Evolutionary conservation across 2,888 invertebrate species (phyloP), one percentile per base, ranked within the genome.

Genomic region (Mythimna ferrago): DNA sequence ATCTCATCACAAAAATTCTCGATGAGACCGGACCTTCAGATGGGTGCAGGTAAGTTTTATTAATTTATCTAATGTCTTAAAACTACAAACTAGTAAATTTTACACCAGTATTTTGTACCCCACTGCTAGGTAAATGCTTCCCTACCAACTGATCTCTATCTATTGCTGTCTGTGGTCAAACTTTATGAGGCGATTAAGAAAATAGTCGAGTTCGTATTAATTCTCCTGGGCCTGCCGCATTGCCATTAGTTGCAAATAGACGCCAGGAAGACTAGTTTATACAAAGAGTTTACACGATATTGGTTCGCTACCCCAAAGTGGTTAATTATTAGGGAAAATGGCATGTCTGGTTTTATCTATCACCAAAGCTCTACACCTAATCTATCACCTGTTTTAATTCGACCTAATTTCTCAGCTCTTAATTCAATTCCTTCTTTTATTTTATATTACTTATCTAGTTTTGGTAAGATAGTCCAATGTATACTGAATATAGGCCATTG

Each of bases 1-100:
- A 97, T 90, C 95, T 97, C 91, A 97, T 97, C 89, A 97, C 97
- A 78, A 97, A 97, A 90, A 97, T 97, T 82, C 95, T 97, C 71
- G 97, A 97, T 90, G 97, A 97, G 88, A 97, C 97, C 80, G 95
- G 95, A 84, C 95, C 97, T 35, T 78, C 94, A 87, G 95, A 95
- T 79, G 90, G 88, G 80, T 89, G 90, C 91, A 92, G 94, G 95
- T 95, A 84, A 87, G 88, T 32, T 68, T 41, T 1, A 11, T 61
- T 21, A 21, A 21, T 14, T 61, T 61, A 1, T 35, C 10, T 32
- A 56, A 21, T 2, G 14, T 21, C 11, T 56, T 14, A 14, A 44
- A 44, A 44, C 3, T 11, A 11, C 26, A 14, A 5, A 6, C 9
- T 53, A 21, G 54, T 26, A 26, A 19, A 32, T 19, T 51, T 1